Percentiles rank a stretch among this genome's conserved stretches.
Conservation (phyloP, 2,888 invertebrate species). For the Chymomyza fuscimana region DNA sequence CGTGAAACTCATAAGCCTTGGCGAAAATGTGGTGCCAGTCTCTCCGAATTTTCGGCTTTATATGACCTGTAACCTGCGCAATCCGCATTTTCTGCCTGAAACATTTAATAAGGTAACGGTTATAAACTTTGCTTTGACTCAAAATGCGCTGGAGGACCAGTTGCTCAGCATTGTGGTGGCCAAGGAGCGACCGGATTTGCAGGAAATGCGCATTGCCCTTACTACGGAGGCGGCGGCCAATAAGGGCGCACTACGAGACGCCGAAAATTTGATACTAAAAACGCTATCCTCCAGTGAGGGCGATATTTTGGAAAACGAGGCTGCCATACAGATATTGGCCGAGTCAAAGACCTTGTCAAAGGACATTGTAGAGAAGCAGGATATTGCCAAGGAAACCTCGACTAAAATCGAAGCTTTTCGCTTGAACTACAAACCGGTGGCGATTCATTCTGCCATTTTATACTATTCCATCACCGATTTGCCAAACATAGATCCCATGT, state of each 20-base stretch:
- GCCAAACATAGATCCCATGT: constrained; percentile 95
- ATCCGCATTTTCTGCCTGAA: constrained; percentile 94
- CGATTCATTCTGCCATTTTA: constrained; percentile 90
- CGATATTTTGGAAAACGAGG: constrained; percentile 94
- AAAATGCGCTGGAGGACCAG: constrained; percentile 91
- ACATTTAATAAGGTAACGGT: constrained; percentile 91
- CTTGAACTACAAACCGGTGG: constrained; percentile 90
- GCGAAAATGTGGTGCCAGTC: constrained; percentile 91
- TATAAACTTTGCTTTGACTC: constrained; percentile 90
- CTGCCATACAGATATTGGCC: constrained; percentile 92
- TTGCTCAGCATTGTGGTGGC: constrained; percentile 92
- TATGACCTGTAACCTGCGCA: constrained; percentile 92
- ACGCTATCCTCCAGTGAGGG: constrained; percentile 91
- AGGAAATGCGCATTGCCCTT: constrained; percentile 89
- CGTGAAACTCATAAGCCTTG: constrained; percentile 88
- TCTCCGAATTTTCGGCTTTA: constrained; percentile 89
- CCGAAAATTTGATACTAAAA: constrained; percentile 92
- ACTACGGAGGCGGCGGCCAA: constrained; percentile 90
- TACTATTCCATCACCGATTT: constrained; percentile 94
- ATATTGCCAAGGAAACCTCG: constrained; percentile 90
- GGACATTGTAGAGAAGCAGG: constrained; percentile 91
- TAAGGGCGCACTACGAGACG: constrained; percentile 88
- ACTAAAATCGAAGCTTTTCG: constrained; percentile 90
- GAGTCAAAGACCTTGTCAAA: constrained; percentile 90
- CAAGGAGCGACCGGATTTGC: constrained; percentile 93